Percentiles rank a stretch among this genome's conserved stretches.
phyloP scores from a whole-genome alignment of 2,797 vertebrate genomes.

The Centropyge bicolor region DNA sequence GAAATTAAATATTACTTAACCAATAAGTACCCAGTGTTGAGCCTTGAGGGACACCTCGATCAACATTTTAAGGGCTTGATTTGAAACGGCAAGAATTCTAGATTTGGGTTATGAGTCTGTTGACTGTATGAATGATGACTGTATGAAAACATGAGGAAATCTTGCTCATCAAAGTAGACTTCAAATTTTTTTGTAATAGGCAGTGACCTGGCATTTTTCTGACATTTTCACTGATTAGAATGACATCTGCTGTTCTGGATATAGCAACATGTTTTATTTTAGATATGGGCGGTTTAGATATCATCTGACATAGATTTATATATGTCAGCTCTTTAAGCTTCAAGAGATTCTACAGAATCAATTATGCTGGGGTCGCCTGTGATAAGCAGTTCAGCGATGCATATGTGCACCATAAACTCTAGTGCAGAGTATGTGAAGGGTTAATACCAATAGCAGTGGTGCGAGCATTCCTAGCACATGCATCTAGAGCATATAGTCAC shows the following conservation, averaged over 20 bases:
- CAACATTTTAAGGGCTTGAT: no score
- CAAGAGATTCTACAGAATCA: not conserved
- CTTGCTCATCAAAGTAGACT: not conserved
- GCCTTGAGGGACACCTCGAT: not conserved
- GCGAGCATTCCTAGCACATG: slow-evolving; percentile 1
- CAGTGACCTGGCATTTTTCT: not conserved
- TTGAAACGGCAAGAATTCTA: no score
- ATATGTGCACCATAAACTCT: slow-evolving; percentile 11
- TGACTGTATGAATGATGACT: no score
- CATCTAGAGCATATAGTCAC: slow-evolving; percentile 9
- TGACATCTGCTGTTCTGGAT: slow-evolving; percentile 5
- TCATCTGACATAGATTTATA: slow-evolving; percentile 4
- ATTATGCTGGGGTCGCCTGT: slow-evolving; percentile 20
- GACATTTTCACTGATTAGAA: not conserved
- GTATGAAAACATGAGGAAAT: not conserved
- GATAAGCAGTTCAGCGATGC: slow-evolving; percentile 12
- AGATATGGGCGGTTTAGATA: not conserved
- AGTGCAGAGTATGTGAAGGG: slow-evolving; percentile 11
- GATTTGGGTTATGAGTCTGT: not conserved
- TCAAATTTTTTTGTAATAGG: not conserved
- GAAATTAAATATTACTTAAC: not conserved
- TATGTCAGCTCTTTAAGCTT: slow-evolving; percentile 5
- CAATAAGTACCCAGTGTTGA: not conserved
- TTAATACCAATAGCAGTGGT: slow-evolving; percentile 10
- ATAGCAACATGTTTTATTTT: slow-evolving; percentile 3